Evolutionary conservation across 92 coral and sea anemone species (phyloP).

Genomic region (Porites cylindrica): DNA sequence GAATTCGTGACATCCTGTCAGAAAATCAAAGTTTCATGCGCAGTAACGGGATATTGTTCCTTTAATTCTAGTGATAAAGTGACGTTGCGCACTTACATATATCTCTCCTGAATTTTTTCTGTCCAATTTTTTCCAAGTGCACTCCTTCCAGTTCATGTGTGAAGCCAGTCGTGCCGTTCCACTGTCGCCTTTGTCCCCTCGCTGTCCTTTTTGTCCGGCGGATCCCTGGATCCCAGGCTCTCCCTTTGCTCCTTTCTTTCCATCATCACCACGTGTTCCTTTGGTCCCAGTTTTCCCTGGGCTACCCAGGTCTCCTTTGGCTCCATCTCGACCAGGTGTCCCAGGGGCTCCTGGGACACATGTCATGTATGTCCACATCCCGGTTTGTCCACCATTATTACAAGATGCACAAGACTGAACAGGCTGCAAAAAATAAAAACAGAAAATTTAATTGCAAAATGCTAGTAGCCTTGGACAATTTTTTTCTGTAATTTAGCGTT

Average conservation of each 20-base stretch:
- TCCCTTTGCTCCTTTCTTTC: constrained; percentile 35
- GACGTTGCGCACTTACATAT: neutral
- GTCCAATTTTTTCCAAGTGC: constrained; percentile 43
- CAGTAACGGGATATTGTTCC: too few relatives aligned
- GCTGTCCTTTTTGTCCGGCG: constrained; percentile 32
- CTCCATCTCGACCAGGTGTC: constrained; percentile 15
- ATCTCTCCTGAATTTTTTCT: constrained; percentile 18
- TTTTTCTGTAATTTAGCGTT: too few relatives aligned
- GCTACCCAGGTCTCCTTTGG: constrained; percentile 38
- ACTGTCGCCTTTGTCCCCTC: constrained; percentile 37
- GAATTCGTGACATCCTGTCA: too few relatives aligned
- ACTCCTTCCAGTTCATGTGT: constrained; percentile 67
- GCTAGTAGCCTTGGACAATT: too few relatives aligned
- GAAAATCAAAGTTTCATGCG: too few relatives aligned
- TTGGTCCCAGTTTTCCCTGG: constrained; percentile 23
- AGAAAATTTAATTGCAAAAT: too few relatives aligned
- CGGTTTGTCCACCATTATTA: neutral
- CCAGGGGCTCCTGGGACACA: neutral
- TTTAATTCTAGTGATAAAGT: too few relatives aligned
- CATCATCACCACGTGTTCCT: neutral
- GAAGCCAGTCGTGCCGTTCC: constrained; percentile 31
- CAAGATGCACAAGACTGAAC: neutral
- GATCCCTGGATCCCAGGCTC: constrained; percentile 37
- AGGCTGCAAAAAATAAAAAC: neutral
- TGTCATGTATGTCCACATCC: constrained; percentile 45